Evolutionary conservation across 2,113 vertebrate genomes (phyloP), one percentile per base, ranked within the genome.

Genomic region (Catharus fuscescens): DNA sequence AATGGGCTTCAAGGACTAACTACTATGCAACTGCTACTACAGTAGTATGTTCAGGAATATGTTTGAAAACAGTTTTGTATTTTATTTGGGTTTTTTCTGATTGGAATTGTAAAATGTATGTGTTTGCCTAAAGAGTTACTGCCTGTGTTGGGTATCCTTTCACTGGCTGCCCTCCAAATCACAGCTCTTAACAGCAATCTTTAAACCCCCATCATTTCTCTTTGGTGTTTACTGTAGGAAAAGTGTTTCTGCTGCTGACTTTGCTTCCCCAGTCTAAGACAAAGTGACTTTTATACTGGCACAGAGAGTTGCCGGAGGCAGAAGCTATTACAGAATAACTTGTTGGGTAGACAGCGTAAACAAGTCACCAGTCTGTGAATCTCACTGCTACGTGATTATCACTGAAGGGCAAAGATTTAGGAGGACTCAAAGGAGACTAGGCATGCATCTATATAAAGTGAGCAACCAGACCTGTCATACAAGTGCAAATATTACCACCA

Each of bases 401-500:
- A 83, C 94, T 21, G 4, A 88, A 92, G 90, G 86, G 82, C 88
- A 92, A 61, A 54, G 88, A 80, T 97, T 94, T 91, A 50, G 45
- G 60, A 53, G 92, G 47, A 47, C 45, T 91, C 84, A 72, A 21
- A 92, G 79, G 50, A 90, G 73, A 34, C 5, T 26, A 54, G 48
- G 47, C 66, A 23, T 34, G 57, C 69, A 50, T 61, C 29, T 82
- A 25, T 56, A 21, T 52, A 56, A 90, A 77, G 38, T 17, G 69
- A 89, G 93, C 83, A 77, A 54, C 74, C 54, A 66, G 47, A 91
- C 87, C 71, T 85, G 87, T 73, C 67, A 18, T 12, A 54, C 25
- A 0, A 92, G 79, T 59, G 56, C 72, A 82, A 87, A 62, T 61
- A 53, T 64, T 81, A 38, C 48, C 45, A 57, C 20, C 44, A 42